A percentile compares a stretch with the other conserved stretches of the same genome.
phyloP scores from a whole-genome alignment of 1,140 invertebrate genomes.

The Parapsyche elsis region DNA sequence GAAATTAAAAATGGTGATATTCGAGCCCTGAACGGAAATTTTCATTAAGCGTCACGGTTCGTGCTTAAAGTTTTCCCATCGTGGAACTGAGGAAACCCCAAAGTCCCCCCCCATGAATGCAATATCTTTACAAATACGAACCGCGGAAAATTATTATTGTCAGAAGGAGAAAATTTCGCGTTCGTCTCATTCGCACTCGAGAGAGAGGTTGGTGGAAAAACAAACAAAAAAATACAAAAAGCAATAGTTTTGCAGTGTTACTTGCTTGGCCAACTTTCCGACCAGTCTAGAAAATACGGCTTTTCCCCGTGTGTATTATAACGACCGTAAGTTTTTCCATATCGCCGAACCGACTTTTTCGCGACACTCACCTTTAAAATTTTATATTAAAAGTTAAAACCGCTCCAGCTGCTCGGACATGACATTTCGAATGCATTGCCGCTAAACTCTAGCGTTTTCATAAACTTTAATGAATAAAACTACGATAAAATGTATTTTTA shows the following conservation, averaged over 20 bases:
- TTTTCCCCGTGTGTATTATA: constrained; percentile 25
- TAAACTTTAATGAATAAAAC: too few species aligned
- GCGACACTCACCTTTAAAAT: constrained; percentile 34
- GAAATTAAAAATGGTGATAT: neutral
- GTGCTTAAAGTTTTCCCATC: too few species aligned
- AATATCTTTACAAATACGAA: constrained; percentile 16
- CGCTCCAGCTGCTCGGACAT: neutral
- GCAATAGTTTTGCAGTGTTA: neutral
- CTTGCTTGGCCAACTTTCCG: neutral
- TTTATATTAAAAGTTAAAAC: constrained; percentile 41
- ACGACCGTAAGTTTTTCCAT: constrained; percentile 46
- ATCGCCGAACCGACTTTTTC: constrained; percentile 10
- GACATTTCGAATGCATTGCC: neutral
- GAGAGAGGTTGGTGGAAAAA: neutral
- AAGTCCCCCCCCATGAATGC: neutral
- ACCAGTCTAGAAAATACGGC: neutral
- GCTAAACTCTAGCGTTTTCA: too few species aligned
- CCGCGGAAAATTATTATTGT: constrained; percentile 13
- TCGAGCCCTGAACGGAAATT: neutral
- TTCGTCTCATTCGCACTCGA: neutral
- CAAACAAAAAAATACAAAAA: neutral
- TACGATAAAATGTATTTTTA: too few species aligned
- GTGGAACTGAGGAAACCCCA: too few species aligned
- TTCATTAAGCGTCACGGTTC: neutral
- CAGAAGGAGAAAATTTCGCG: neutral